phyloP scores from a whole-genome alignment of 2,113 vertebrate genomes.

The Calonectris borealis region DNA sequence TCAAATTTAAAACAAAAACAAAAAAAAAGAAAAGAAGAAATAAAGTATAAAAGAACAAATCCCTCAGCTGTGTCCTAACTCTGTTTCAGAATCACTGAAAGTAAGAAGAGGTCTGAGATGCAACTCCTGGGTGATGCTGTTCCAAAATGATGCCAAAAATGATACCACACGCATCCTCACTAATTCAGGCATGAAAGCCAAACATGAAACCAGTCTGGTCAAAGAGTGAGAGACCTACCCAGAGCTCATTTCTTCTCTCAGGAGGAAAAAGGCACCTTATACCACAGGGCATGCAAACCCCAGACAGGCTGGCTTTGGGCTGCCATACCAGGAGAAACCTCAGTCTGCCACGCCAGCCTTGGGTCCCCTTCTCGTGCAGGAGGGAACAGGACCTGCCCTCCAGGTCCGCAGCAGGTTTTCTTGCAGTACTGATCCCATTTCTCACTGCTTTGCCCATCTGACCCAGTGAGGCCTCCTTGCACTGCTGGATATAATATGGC shows the following conservation, averaged over 20 bases:
- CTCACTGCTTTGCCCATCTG: background rate
- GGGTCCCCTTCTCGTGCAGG: background rate
- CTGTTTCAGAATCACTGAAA: background rate
- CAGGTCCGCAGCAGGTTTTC: background rate
- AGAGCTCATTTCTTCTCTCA: background rate
- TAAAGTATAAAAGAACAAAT: background rate
- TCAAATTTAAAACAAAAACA: background rate
- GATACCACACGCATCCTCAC: background rate
- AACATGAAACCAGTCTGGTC: background rate
- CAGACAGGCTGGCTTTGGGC: background rate
- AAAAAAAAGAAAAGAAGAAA: background rate
- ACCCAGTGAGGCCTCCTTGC: background rate
- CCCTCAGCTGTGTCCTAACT: background rate
- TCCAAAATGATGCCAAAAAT: background rate
- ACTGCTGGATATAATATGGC: background rate
- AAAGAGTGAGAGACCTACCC: accelerated
- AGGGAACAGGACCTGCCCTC: accelerated
- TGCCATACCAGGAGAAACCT: background rate
- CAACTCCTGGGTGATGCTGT: background rate
- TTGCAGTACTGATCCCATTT: background rate
- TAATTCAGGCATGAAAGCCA: background rate
- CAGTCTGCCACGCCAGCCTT: background rate
- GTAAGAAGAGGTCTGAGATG: no score
- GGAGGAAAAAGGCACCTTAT: background rate
- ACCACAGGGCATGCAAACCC: background rate